Evolutionary conservation across 1,140 invertebrate genomes (phyloP).

Genomic region (Akabosia matsudoensis): DNA sequence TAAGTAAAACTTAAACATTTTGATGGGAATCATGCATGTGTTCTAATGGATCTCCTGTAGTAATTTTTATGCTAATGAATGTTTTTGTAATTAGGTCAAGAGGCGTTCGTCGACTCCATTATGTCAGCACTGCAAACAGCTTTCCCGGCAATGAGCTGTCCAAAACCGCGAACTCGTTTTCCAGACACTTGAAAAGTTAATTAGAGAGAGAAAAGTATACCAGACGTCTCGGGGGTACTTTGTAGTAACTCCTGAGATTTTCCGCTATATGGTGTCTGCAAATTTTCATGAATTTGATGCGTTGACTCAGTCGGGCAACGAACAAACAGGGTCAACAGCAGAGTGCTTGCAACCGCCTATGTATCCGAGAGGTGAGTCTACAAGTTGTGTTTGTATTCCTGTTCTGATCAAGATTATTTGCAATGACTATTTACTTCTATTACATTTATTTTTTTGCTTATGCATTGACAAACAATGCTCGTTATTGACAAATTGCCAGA

Average conservation of each 20-base stretch:
- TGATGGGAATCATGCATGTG: too few species aligned
- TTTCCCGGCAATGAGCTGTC: slow-evolving; percentile 81
- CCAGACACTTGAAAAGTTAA: slow-evolving; percentile 79
- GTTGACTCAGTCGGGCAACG: neutral
- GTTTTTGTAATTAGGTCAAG: slow-evolving; percentile 54
- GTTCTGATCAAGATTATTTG: too few species aligned
- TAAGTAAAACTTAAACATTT: too few species aligned
- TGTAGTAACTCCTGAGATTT: slow-evolving; percentile 77
- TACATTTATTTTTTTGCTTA: too few species aligned
- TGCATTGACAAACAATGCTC: too few species aligned
- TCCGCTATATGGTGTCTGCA: slow-evolving; percentile 51
- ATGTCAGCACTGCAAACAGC: slow-evolving; percentile 64
- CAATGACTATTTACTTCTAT: too few species aligned
- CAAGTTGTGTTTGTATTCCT: too few species aligned
- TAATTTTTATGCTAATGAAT: neutral
- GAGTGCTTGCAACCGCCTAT: neutral
- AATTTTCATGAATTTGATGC: slow-evolving; percentile 4
- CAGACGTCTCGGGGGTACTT: slow-evolving; percentile 82
- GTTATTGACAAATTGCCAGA: too few species aligned
- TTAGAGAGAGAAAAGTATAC: slow-evolving; percentile 80
- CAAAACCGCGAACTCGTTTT: slow-evolving; percentile 78
- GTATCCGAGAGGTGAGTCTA: neutral
- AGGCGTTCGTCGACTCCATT: slow-evolving; percentile 75
- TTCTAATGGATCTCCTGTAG: too few species aligned
- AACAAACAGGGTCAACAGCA: neutral